Evolutionary conservation across 2,888 invertebrate species (phyloP).

Genomic region (Campoplex nolae): DNA sequence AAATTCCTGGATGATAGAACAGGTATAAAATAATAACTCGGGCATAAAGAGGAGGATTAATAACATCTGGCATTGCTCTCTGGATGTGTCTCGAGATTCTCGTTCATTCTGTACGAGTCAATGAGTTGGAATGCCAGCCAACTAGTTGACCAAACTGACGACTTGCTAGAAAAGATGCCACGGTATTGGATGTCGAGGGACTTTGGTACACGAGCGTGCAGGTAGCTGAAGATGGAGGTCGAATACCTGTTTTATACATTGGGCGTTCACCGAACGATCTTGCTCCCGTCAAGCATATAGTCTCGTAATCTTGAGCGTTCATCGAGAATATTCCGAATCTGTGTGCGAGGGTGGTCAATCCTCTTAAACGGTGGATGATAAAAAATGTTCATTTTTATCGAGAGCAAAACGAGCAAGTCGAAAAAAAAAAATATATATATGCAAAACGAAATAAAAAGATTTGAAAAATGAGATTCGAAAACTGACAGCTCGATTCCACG

Average conservation of each 20-base stretch:
- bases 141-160: conserved; percentile 74
- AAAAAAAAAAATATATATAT: neutral
- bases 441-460: neutral
- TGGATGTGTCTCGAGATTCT: conserved; percentile 17
- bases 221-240: conserved; percentile 28
- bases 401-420: neutral
- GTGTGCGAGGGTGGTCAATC: conserved; percentile 29
- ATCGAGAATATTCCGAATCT: conserved; percentile 30
- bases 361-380: neutral
- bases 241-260: conserved; percentile 58
- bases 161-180: conserved; percentile 68
- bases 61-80: conserved; percentile 46
- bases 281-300: neutral
- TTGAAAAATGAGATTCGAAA: neutral
- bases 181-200: conserved; percentile 74
- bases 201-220: conserved; percentile 27
- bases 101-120: conserved; percentile 71
- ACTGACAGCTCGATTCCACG: neutral
- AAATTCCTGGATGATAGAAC: neutral
- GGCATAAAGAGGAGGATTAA: conserved; percentile 11
- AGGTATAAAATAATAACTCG: conserved; percentile 12
- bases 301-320: conserved; percentile 23
- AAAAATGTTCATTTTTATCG: conserved; percentile 7
- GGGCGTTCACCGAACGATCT: conserved; percentile 36
- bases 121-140: conserved; percentile 80